A percentile compares a stretch with the other conserved stretches of the same genome.
Evolutionary conservation across 2,797 vertebrate genomes (phyloP).

Genomic region (Pitangus sulphuratus): DNA sequence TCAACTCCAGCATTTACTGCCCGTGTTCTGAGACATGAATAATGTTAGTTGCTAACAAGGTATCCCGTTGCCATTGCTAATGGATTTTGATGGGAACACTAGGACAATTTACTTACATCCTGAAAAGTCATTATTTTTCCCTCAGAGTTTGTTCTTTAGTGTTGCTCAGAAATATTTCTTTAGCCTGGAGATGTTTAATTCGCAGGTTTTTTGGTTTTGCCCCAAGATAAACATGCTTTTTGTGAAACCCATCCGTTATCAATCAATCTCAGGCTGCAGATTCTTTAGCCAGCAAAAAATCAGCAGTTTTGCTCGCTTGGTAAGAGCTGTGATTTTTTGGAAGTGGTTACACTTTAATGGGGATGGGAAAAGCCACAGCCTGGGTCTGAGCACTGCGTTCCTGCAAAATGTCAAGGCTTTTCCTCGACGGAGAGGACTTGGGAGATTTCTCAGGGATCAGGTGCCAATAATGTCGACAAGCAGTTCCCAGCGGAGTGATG

Average conservation of each 20-base stretch:
- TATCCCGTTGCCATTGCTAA: not conserved
- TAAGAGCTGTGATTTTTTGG: not conserved
- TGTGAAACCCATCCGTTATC: not conserved
- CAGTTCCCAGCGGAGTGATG: too few relatives aligned
- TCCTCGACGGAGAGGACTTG: not conserved
- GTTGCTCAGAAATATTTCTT: not conserved
- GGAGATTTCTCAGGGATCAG: not conserved
- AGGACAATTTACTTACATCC: conserved; percentile 18
- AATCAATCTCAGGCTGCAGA: not conserved
- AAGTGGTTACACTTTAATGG: not conserved
- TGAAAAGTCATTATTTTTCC: conserved; percentile 8
- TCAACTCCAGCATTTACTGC: not conserved
- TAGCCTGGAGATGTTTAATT: not conserved
- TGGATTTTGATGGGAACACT: conserved; percentile 12
- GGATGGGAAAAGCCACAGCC: not conserved
- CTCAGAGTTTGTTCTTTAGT: not conserved
- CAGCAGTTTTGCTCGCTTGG: not conserved
- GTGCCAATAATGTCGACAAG: not conserved
- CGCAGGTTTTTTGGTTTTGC: not conserved
- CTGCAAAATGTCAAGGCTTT: not conserved
- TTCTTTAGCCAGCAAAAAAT: not conserved
- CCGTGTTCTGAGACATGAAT: not conserved
- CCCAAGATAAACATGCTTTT: not conserved
- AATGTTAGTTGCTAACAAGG: not conserved
- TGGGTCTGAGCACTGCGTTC: not conserved